phyloP scores from a whole-genome alignment of 2,113 vertebrate species.

The Aegithalos caudatus region DNA sequence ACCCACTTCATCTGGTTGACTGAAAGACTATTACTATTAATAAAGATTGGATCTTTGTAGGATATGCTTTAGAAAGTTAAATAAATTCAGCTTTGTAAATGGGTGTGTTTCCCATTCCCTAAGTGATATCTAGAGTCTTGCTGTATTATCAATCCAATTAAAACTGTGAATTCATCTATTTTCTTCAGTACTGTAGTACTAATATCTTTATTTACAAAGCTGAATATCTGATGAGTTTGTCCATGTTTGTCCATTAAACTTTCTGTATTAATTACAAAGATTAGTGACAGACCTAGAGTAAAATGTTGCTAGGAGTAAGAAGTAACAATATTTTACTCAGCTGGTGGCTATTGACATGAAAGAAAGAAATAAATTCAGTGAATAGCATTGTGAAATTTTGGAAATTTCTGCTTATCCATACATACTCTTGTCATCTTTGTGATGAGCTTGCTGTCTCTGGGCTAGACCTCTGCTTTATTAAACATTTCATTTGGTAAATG shows the following conservation, averaged over 20 bases:
- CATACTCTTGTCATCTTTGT: background rate
- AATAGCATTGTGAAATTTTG: background rate
- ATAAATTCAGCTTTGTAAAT: background rate
- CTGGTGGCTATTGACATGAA: background rate
- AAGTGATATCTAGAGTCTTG: background rate
- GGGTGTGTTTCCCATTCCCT: background rate
- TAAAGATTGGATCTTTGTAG: background rate
- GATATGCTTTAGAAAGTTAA: background rate
- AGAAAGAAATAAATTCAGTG: background rate
- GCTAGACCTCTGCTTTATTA: background rate
- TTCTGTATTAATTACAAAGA: background rate
- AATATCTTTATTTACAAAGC: background rate
- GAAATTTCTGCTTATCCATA: background rate
- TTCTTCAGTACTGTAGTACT: background rate
- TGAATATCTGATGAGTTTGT: background rate
- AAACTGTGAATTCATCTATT: background rate
- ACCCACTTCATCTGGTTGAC: background rate
- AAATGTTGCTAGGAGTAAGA: background rate
- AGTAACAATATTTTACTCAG: background rate
- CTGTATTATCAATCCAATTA: background rate
- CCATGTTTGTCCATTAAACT: background rate
- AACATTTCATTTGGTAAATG: background rate
- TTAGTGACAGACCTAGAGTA: background rate
- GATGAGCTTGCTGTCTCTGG: background rate
- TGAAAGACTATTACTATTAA: background rate